Base-by-base conservation (phyloP, 1,140 invertebrate species). In the Archivesica marissinica region DNA sequence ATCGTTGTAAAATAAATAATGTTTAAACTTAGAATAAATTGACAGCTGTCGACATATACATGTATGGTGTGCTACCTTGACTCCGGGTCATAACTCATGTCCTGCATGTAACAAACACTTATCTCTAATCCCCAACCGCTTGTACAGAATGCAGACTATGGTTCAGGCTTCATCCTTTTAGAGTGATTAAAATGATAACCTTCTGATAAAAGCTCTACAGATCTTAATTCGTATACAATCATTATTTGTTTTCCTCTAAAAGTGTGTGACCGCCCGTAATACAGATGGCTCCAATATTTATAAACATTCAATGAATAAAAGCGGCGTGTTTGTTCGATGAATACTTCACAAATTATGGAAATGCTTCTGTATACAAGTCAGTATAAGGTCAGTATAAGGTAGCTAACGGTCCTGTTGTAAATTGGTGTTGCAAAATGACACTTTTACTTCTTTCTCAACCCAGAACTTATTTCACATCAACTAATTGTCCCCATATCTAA, bases 151-250 rank as follows among this genome's bases (percentile, higher is more conserved):
- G 25, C 9, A 59, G 54, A 59, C 54, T 59, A 2, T 59, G 25
- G 54, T 59, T 59, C 54, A 25, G 6, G 6, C 1, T 59, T 28
- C n/a, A 28, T 28, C 9, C n/a, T 28, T 28, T 59, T 59, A 59
- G 33, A 59, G 33, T 59, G n/a, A 59, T 59, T 59, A 59, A 59
- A 59, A 59, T 59, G n/a, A 59, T 28, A 59, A 59, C 54, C 1
- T 59, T 4, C n/a, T 59, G 54, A 59, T 59, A 59, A 59, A 59
- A 59, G 33, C 25, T 25, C 54, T 23, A 28, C n/a, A 59, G 54
- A 59, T 59, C 54, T 59, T 59, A 59, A 11, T 28, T 23, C 23
- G 23, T 28, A n/a, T n/a, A 59, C 54, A 59, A 59, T 20, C 23
- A 59, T 23, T 28, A n/a, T 28, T 15, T 28, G 25, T 59, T 59